A percentile compares a stretch with the other conserved stretches of the same genome.
These are phyloP conservation scores for Podarcis lilfordi DNA, from an alignment of 2,797 vertebrate species.

Conservation along the genomic window DNA sequence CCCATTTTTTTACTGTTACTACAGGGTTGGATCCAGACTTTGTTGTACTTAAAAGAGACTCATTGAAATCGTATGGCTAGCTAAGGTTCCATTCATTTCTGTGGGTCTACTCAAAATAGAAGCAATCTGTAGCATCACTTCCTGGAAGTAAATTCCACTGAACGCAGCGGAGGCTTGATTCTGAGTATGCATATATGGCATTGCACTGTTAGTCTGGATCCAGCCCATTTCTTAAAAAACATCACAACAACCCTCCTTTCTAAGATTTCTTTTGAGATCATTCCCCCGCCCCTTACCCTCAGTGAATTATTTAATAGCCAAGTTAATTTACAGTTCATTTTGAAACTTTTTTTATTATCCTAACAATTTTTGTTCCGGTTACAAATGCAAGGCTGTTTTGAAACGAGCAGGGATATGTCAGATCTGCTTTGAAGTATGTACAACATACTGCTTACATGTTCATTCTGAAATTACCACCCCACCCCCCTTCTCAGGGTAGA, in stretches of 20 bases:
- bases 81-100: no score
- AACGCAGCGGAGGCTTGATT: no score
- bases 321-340: constrained; percentile 40
- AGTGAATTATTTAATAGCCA: not conserved
- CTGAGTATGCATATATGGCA: no score
- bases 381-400: constrained; percentile 25
- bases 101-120: no score
- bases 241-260: not conserved
- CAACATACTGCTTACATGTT: not conserved
- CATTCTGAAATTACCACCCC: not conserved
- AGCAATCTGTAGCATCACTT: no score
- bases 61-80: not conserved
- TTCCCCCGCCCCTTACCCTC: not conserved
- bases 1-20: constrained; percentile 1
- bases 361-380: constrained; percentile 8
- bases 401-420: constrained; percentile 7
- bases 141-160: no score
- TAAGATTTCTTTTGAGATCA: constrained; percentile 13
- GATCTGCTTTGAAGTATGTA: not conserved
- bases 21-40: not conserved
- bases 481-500: no score
- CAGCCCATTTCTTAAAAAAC: not conserved
- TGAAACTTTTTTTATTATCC: constrained; percentile 4
- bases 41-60: not conserved
- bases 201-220: no score